Conservation (phyloP, 1,140 invertebrate genomes). For the Diabrotica undecimpunctata region DNA sequence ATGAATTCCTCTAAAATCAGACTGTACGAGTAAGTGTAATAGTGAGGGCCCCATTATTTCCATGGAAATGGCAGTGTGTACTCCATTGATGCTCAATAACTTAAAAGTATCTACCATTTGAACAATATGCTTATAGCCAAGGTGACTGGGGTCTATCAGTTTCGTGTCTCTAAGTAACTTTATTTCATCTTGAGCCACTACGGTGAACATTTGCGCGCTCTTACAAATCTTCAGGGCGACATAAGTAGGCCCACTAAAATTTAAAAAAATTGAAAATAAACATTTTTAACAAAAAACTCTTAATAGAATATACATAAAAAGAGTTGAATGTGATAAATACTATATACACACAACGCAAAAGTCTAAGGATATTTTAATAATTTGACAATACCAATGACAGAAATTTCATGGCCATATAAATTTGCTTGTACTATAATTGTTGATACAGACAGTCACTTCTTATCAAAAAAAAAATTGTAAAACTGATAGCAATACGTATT, state of each 20-base stretch:
- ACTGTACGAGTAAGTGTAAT: slow-evolving; percentile 95
- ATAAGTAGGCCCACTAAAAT: slow-evolving; percentile 66
- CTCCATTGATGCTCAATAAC: slow-evolving; percentile 93
- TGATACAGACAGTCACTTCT: too few relatives aligned
- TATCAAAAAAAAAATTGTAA: too few relatives aligned
- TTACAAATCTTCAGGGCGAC: slow-evolving; percentile 98
- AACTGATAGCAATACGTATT: too few relatives aligned
- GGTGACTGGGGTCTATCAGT: slow-evolving; percentile 82
- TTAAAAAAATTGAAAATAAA: neutral
- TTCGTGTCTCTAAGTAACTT: slow-evolving; percentile 91
- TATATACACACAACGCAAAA: too few relatives aligned
- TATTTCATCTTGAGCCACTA: slow-evolving; percentile 97
- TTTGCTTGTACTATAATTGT: too few relatives aligned
- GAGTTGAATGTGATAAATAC: too few relatives aligned
- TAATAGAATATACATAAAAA: too few relatives aligned
- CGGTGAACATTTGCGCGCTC: slow-evolving; percentile 93
- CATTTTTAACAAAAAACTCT: too few relatives aligned
- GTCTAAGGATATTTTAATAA: too few relatives aligned
- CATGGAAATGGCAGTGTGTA: slow-evolving; percentile 95
- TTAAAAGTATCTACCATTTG: slow-evolving; percentile 97
- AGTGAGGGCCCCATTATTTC: slow-evolving; percentile 97
- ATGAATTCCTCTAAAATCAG: slow-evolving; percentile 95
- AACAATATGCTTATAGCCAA: slow-evolving; percentile 89
- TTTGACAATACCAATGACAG: too few relatives aligned
- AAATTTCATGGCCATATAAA: too few relatives aligned